Evolutionary conservation across 2,888 invertebrate species (phyloP).

Genomic region (Phortica magna): DNA sequence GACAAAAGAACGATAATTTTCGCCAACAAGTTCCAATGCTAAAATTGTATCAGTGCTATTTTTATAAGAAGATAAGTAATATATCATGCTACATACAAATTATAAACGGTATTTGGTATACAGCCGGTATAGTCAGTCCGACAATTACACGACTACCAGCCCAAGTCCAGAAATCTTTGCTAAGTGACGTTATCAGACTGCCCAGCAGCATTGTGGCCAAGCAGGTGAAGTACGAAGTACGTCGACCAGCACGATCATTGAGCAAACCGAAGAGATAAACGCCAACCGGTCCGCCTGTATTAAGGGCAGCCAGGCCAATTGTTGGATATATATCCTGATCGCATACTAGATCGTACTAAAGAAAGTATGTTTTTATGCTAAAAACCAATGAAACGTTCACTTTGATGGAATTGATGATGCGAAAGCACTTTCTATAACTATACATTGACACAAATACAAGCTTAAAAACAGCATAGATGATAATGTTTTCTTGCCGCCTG

Average conservation of each 20-base stretch:
- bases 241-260: conserved; percentile 92
- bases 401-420: not conserved
- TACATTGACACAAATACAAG: not conserved
- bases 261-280: conserved; percentile 92
- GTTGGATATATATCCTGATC: conserved; percentile 92
- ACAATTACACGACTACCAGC: conserved; percentile 88
- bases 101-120: conserved; percentile 96
- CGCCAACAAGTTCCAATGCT: conserved; percentile 95
- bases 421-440: not conserved
- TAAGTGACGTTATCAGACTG: conserved; percentile 88
- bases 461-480: conserved; percentile 31
- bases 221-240: conserved; percentile 91
- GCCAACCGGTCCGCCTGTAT: conserved; percentile 92
- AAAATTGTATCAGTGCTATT: conserved; percentile 65
- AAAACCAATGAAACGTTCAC: not conserved
- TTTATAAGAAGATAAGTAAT: too few species aligned
- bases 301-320: conserved; percentile 90
- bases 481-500: conserved; percentile 44
- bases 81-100: conserved; percentile 85
- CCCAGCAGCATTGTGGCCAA: conserved; percentile 89
- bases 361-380: not conserved
- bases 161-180: conserved; percentile 91
- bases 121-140: conserved; percentile 94
- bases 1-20: conserved; percentile 93
- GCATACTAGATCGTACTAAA: conserved; percentile 94